Percentiles rank a stretch among this genome's conserved stretches.
These are phyloP conservation scores for Eidolon helvum DNA, from an alignment of 2,113 vertebrate species.

Conservation along the genomic window DNA sequence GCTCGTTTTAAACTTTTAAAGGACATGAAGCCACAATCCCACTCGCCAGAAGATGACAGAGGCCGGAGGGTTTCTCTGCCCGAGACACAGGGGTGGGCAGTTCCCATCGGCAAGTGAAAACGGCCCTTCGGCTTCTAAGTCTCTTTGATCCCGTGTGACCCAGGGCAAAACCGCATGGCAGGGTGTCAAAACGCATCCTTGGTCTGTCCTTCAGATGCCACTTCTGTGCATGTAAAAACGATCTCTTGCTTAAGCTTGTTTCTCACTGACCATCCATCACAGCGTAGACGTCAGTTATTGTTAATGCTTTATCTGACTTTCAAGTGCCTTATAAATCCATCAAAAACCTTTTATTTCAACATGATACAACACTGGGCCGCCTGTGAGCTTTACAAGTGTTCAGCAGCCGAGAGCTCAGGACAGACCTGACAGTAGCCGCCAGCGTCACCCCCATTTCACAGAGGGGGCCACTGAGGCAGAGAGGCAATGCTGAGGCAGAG, in stretches of 20 bases:
- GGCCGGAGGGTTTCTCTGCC: background rate
- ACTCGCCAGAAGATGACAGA: background rate
- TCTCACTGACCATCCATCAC: background rate
- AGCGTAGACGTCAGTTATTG: background rate
- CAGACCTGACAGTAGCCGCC: fast-evolving
- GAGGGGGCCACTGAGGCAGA: fast-evolving
- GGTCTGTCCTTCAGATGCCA: constrained; percentile 1
- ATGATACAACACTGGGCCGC: no score
- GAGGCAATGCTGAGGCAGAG: no score
- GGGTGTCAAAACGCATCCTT: background rate
- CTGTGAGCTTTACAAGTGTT: fast-evolving
- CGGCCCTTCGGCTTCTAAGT: background rate
- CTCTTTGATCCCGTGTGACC: background rate
- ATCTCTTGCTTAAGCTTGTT: background rate
- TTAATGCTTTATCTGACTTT: background rate
- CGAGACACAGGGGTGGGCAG: background rate
- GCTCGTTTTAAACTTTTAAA: background rate
- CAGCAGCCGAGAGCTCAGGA: fast-evolving
- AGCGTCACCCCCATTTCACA: background rate
- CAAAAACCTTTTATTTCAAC: background rate
- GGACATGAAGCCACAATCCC: background rate
- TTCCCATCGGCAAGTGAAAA: background rate
- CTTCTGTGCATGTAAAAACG: background rate
- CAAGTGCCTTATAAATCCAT: background rate
- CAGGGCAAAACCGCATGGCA: background rate